Conservation (phyloP, 2,888 invertebrate species). For the Galerucella pusilla region DNA sequence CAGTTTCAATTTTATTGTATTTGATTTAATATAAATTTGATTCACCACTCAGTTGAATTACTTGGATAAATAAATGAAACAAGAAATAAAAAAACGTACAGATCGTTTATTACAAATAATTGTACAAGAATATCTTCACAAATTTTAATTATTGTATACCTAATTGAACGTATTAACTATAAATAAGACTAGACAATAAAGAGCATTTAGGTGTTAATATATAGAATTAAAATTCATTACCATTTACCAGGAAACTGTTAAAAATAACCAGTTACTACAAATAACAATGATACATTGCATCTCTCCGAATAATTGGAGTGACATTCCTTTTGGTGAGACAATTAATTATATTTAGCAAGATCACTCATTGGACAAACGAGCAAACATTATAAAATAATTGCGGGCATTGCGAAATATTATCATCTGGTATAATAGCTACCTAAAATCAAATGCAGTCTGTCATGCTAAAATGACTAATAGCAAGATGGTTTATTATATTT, state of each 20-base stretch:
- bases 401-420: too few relatives aligned
- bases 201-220: background rate
- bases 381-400: too few relatives aligned
- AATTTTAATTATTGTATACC: background rate
- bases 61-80: background rate
- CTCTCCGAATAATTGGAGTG: background rate
- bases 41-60: background rate
- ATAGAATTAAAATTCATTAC: constrained; percentile 8
- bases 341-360: background rate
- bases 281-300: constrained; percentile 2
- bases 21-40: background rate
- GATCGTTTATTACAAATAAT: constrained; percentile 19
- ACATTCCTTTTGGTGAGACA: background rate
- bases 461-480: too few relatives aligned
- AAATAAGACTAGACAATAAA: constrained; percentile 16
- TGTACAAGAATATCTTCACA: constrained; percentile 15
- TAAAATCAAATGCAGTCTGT: too few relatives aligned
- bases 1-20: too few relatives aligned
- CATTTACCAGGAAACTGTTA: constrained; percentile 12
- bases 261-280: constrained; percentile 10
- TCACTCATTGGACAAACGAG: too few relatives aligned
- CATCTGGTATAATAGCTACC: too few relatives aligned
- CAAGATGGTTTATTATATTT: too few relatives aligned
- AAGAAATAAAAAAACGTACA: constrained; percentile 4
- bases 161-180: constrained; percentile 3